Evolutionary conservation across 2,113 vertebrate species (phyloP).

Genomic region (Thunnus thynnus): DNA sequence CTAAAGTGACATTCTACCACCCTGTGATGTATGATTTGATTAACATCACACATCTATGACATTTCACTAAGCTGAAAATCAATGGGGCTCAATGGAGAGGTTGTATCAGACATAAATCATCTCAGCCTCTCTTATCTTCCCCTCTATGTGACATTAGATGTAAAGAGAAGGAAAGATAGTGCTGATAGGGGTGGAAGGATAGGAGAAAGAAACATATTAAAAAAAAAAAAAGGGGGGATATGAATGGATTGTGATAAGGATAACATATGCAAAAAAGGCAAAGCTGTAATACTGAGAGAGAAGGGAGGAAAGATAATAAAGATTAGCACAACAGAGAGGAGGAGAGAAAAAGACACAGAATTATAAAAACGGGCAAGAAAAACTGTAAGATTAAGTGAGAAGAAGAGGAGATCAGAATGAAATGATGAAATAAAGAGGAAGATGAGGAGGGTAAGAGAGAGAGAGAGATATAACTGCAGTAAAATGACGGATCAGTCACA

Average conservation of each 20-base stretch:
- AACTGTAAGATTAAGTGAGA: slow-evolving; percentile 21
- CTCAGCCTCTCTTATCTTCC: slow-evolving; percentile 49
- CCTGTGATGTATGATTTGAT: slow-evolving; percentile 76
- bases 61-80: slow-evolving; percentile 77
- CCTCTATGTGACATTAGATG: slow-evolving; percentile 57
- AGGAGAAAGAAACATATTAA: too few relatives aligned
- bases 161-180: slow-evolving; percentile 41
- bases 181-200: not conserved
- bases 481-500: slow-evolving; percentile 42
- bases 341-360: not conserved
- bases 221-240: not conserved
- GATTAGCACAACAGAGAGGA: slow-evolving; percentile 20
- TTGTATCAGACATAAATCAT: slow-evolving; percentile 68
- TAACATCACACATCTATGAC: slow-evolving; percentile 73
- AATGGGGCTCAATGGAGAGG: slow-evolving; percentile 68
- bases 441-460: not conserved
- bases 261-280: not conserved
- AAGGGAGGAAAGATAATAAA: slow-evolving; percentile 10
- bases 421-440: slow-evolving; percentile 45
- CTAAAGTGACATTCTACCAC: slow-evolving; percentile 63
- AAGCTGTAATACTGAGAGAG: too few relatives aligned
- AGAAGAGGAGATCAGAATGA: slow-evolving; percentile 25
- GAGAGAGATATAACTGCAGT: not conserved
- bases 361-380: not conserved
- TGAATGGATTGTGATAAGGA: slow-evolving; percentile 50